These are phyloP conservation scores for Lucilia sericata DNA, from an alignment of 1,140 invertebrate genomes.

Conservation along the genomic window DNA sequence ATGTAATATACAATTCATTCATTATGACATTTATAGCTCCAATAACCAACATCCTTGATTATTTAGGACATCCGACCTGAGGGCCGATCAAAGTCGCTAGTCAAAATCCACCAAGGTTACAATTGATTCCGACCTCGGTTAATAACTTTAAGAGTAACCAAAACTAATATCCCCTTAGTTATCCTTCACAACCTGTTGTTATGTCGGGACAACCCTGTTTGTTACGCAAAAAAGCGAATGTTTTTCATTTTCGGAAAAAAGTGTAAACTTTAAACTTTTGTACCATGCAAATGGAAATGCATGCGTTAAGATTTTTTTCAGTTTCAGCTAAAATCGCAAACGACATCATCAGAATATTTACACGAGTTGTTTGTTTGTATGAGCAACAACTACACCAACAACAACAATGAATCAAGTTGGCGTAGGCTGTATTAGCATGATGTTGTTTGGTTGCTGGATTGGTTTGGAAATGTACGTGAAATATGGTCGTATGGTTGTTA, in stretches of 20 bases:
- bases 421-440: conserved; percentile 19
- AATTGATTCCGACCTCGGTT: no score
- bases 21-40: no score
- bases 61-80: no score
- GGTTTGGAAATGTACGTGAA: not conserved
- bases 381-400: not conserved
- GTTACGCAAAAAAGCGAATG: not conserved
- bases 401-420: not conserved
- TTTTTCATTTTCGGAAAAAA: not conserved
- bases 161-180: no score
- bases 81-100: no score
- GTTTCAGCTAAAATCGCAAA: conserved; percentile 1
- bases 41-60: no score
- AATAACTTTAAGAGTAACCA: no score
- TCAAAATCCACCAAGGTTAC: no score
- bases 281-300: conserved; percentile 18
- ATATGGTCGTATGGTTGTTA: conserved; percentile 23
- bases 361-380: conserved; percentile 2
- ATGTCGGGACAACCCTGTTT: not conserved
- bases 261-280: conserved; percentile 20
- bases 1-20: no score
- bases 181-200: no score
- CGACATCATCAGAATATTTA: conserved; percentile 29
- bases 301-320: conserved; percentile 11
- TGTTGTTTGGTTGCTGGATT: not conserved